Percentiles rank a stretch among this genome's conserved stretches.
phyloP scores from a whole-genome alignment of 2,888 invertebrate species.

The Sabatieria punctata region DNA sequence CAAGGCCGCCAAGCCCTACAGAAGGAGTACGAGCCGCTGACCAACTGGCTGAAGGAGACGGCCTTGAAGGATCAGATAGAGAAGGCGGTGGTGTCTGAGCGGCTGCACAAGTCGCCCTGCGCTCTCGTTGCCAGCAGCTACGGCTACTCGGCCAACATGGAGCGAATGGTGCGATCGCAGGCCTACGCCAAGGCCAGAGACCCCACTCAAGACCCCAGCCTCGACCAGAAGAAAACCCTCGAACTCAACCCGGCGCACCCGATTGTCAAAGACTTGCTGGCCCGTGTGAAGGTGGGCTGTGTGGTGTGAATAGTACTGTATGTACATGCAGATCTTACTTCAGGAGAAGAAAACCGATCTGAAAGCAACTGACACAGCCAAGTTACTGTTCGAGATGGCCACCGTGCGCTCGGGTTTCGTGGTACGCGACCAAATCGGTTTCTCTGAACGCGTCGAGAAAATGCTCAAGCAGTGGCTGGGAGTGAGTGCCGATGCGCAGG shows the following conservation, averaged over 20 bases:
- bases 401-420: slow-evolving; percentile 83
- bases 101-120: slow-evolving; percentile 76
- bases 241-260: slow-evolving; percentile 97
- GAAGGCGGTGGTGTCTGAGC: slow-evolving; percentile 67
- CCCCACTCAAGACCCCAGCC: slow-evolving; percentile 48
- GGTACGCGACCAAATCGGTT: slow-evolving; percentile 64
- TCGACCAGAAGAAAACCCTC: slow-evolving; percentile 83
- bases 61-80: slow-evolving; percentile 42
- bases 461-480: slow-evolving; percentile 50
- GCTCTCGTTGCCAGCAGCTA: slow-evolving; percentile 88
- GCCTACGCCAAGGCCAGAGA: slow-evolving; percentile 90
- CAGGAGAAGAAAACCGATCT: slow-evolving; percentile 53
- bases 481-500: slow-evolving; percentile 28
- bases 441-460: slow-evolving; percentile 72
- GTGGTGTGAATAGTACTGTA: background rate
- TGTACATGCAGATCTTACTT: no score
- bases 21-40: slow-evolving; percentile 65
- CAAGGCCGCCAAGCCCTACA: slow-evolving; percentile 53
- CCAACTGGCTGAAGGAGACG: slow-evolving; percentile 67
- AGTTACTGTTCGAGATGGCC: slow-evolving; percentile 77
- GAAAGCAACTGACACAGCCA: slow-evolving; percentile 61
- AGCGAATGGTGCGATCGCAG: slow-evolving; percentile 67
- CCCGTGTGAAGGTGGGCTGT: slow-evolving; percentile 46
- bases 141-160: slow-evolving; percentile 99
- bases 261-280: slow-evolving; percentile 69